A percentile compares a stretch with the other conserved stretches of the same genome.
These are phyloP conservation scores for Urocynchramus pylzowi DNA, from an alignment of 2,113 vertebrate genomes.

Conservation along the genomic window DNA sequence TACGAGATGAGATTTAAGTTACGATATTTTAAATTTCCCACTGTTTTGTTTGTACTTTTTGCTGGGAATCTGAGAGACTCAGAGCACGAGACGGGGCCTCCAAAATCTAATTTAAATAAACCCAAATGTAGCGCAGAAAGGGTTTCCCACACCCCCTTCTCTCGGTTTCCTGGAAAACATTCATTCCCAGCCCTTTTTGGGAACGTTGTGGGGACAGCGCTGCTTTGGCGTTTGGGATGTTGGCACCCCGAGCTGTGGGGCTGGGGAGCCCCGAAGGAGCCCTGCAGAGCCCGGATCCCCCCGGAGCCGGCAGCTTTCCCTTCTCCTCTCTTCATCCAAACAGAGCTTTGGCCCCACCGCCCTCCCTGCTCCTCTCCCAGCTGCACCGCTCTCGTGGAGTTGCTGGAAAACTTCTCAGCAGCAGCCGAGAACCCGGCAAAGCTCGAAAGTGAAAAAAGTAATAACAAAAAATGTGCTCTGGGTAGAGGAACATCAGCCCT, in stretches of 20 bases:
- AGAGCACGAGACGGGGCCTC: neutral
- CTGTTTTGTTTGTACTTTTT: neutral
- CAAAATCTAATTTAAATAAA: neutral
- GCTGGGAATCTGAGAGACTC: neutral
- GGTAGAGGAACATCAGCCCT: neutral
- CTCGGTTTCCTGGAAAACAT: neutral
- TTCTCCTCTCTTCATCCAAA: neutral
- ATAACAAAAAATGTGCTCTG: accelerated
- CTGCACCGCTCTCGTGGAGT: neutral
- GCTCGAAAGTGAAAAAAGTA: neutral
- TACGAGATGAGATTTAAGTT: neutral
- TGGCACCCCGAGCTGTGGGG: neutral
- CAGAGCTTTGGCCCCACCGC: neutral
- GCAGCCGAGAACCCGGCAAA: neutral
- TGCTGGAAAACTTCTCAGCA: neutral
- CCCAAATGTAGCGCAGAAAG: accelerated
- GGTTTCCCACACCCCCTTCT: neutral
- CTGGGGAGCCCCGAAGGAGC: neutral
- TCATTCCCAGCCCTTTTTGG: neutral
- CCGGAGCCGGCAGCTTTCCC: neutral
- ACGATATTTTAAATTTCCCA: neutral
- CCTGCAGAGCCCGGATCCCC: neutral
- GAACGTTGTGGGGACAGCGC: accelerated
- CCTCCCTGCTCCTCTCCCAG: neutral
- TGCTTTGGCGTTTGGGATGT: accelerated